phyloP scores from a whole-genome alignment of 2,113 vertebrate species.

The Chloropsis hardwickii region DNA sequence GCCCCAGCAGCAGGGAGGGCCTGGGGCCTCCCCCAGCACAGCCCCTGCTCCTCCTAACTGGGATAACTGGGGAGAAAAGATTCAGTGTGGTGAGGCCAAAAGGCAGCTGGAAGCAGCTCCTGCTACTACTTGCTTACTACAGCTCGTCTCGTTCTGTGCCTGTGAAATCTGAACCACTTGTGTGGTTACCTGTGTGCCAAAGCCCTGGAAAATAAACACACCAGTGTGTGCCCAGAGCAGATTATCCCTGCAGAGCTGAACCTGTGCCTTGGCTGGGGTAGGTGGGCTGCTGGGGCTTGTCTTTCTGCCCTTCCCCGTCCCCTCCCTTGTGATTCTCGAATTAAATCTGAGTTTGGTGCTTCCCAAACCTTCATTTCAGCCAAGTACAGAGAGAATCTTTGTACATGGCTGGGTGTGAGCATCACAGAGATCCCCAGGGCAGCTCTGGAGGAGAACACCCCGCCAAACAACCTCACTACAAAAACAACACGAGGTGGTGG shows the following conservation, averaged over 20 bases:
- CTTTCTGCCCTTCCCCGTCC: not conserved
- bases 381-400: not conserved
- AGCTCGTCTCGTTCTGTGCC: not conserved
- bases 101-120: not conserved
- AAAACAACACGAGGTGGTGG: rapidly evolving
- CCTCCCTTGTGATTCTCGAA: not conserved
- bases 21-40: not conserved
- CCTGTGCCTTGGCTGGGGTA: not conserved
- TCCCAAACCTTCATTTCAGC: not conserved
- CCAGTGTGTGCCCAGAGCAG: not conserved
- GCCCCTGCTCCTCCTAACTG: not conserved
- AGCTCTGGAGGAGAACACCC: not conserved
- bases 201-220: not conserved
- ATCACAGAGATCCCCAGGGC: not conserved
- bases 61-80: not conserved
- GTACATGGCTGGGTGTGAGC: not conserved
- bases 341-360: not conserved
- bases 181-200: not conserved
- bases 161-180: not conserved
- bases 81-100: not conserved
- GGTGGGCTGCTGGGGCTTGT: rapidly evolving
- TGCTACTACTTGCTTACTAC: not conserved
- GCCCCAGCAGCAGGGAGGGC: not conserved
- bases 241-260: not conserved
- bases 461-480: not conserved